Evolutionary conservation across 1,140 invertebrate species (phyloP).

Genomic region (Bradynema listronoti): DNA sequence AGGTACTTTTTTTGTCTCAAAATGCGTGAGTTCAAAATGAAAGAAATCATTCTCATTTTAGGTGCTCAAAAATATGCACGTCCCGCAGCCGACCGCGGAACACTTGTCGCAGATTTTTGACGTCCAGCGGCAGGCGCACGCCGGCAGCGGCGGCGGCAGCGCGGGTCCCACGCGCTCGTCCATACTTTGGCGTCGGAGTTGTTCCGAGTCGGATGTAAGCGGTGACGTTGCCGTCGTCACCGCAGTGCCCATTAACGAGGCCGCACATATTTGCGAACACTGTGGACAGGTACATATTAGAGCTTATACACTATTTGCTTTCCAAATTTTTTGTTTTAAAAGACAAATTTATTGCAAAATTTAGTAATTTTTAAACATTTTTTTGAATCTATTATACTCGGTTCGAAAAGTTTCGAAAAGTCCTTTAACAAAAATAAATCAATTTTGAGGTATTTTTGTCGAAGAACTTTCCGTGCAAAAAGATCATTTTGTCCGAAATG

Average conservation of each 20-base stretch:
- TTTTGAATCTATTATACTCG: too few species aligned
- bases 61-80: conserved; percentile 6
- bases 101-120: conserved; percentile 5
- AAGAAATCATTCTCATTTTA: not conserved
- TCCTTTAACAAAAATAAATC: too few species aligned
- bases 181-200: conserved; percentile 27
- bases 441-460: too few species aligned
- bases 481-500: too few species aligned
- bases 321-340: not conserved
- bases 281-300: conserved; percentile 39
- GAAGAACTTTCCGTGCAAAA: too few species aligned
- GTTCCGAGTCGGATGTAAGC: conserved; percentile 32
- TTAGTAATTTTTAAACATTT: too few species aligned
- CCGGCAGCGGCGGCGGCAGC: conserved; percentile 5
- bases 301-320: not conserved
- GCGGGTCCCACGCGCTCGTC: conserved; percentile 31
- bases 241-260: conserved; percentile 30
- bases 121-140: not conserved
- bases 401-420: too few species aligned
- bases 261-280: conserved; percentile 40
- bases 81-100: conserved; percentile 12
- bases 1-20: too few species aligned
- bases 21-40: too few species aligned
- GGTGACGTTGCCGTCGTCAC: conserved; percentile 5
- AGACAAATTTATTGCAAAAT: too few species aligned